Conservation (phyloP, 2,797 vertebrate genomes). For the Danionella dracula region DNA sequence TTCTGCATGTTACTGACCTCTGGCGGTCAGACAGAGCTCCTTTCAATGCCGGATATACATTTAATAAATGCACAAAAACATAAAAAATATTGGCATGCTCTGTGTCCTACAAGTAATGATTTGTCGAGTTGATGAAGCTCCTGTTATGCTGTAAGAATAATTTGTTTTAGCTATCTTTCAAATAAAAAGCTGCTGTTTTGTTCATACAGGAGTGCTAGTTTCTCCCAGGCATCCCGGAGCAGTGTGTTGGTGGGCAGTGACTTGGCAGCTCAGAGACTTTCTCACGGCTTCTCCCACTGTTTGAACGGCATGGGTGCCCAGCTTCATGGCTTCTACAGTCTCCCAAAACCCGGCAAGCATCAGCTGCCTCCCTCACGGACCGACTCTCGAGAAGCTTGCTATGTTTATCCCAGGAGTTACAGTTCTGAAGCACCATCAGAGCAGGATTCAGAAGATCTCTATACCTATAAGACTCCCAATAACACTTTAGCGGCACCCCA, state of each 20-base stretch:
- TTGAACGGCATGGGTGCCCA: constrained; percentile 83
- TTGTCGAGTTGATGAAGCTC: too few relatives aligned
- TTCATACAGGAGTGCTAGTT: constrained; percentile 87
- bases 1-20: too few relatives aligned
- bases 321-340: constrained; percentile 89
- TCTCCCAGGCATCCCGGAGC: constrained; percentile 86
- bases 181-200: background rate
- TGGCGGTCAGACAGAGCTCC: too few relatives aligned
- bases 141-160: too few relatives aligned
- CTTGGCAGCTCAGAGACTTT: constrained; percentile 83
- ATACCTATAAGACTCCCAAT: constrained; percentile 90
- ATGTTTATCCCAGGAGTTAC: constrained; percentile 81
- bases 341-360: constrained; percentile 87
- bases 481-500: constrained; percentile 77
- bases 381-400: constrained; percentile 77
- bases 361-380: constrained; percentile 58
- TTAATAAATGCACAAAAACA: too few relatives aligned
- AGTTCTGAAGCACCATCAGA: constrained; percentile 76
- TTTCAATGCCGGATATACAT: too few relatives aligned
- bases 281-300: constrained; percentile 87
- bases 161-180: too few relatives aligned
- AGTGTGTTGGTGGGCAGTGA: constrained; percentile 84
- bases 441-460: constrained; percentile 82
- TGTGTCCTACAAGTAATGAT: too few relatives aligned
- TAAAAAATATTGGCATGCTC: too few relatives aligned